These are phyloP conservation scores for Drosophila paucipuncta DNA, from an alignment of 2,888 invertebrate genomes.

Conservation along the genomic window DNA sequence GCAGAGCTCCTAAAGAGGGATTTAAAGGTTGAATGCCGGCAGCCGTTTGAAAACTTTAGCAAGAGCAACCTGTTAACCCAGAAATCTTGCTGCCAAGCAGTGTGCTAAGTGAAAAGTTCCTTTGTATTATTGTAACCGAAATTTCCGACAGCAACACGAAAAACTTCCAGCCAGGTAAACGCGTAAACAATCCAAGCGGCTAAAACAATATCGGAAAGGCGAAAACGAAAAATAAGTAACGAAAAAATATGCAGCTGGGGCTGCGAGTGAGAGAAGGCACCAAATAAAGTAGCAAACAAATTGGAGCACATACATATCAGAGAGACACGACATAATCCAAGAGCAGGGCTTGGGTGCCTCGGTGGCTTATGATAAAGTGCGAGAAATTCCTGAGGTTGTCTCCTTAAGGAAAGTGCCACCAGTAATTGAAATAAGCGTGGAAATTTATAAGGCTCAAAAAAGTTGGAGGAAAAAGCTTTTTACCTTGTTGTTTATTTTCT, in stretches of 20 bases:
- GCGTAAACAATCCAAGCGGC: conserved; percentile 66
- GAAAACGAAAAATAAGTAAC: conserved; percentile 8
- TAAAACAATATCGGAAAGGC: conserved; percentile 71
- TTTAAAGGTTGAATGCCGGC: conserved; percentile 9
- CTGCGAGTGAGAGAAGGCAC: conserved; percentile 36
- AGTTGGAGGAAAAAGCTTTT: conserved; percentile 55
- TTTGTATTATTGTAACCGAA: conserved; percentile 71
- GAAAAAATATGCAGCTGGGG: conserved; percentile 45
- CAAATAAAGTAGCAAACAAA: conserved; percentile 77
- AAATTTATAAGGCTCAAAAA: conserved; percentile 70
- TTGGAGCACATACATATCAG: conserved; percentile 76
- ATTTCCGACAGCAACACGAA: conserved; percentile 63
- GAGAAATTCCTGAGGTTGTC: conserved; percentile 66
- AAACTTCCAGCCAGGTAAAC: conserved; percentile 59
- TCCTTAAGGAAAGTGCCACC: conserved; percentile 36
- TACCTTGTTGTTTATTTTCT: conserved; percentile 22
- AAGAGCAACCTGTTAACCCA: conserved; percentile 72
- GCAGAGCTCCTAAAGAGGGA: conserved; percentile 38
- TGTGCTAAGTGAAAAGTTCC: conserved; percentile 61
- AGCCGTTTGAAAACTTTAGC: conserved; percentile 4
- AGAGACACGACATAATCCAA: conserved; percentile 62
- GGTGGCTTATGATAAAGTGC: conserved; percentile 73
- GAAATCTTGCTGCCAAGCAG: conserved; percentile 21
- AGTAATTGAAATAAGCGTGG: conserved; percentile 79
- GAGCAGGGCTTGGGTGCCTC: conserved; percentile 30